These are phyloP conservation scores for Eristalis arbustorum DNA, from an alignment of 2,888 invertebrate species.

Conservation along the genomic window DNA sequence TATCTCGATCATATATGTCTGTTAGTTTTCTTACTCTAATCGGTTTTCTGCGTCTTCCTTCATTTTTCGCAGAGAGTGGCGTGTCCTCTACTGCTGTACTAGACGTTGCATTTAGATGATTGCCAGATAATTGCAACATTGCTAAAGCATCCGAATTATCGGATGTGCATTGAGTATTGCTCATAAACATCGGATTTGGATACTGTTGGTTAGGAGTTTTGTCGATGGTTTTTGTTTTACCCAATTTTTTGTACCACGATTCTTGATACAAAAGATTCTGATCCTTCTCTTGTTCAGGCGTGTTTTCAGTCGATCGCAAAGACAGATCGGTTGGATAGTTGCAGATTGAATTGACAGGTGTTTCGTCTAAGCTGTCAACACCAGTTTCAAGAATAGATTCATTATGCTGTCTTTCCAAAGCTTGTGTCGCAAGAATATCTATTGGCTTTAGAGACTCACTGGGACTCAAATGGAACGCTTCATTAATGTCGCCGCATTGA, in stretches of 20 bases:
- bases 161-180: not conserved
- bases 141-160: not conserved
- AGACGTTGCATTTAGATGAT: not conserved
- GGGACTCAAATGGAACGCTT: slow-evolving; percentile 18
- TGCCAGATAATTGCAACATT: not conserved
- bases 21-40: slow-evolving; percentile 10
- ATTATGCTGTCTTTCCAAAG: not conserved
- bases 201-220: not conserved
- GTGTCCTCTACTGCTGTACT: not conserved
- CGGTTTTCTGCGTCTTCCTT: slow-evolving; percentile 28
- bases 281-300: slow-evolving; percentile 7
- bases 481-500: slow-evolving; percentile 26
- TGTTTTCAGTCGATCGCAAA: too few species aligned
- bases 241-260: slow-evolving; percentile 36
- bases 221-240: slow-evolving; percentile 11
- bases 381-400: not conserved
- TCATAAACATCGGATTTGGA: not conserved
- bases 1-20: not conserved
- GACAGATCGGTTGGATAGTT: not conserved
- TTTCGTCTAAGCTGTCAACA: not conserved
- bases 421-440: not conserved
- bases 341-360: not conserved
- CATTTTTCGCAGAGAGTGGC: not conserved
- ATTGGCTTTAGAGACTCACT: not conserved
- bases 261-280: slow-evolving; percentile 31